Evolutionary conservation across 2,113 vertebrate species (phyloP), one percentile per base, ranked within the genome.

Genomic region (Ia io): DNA sequence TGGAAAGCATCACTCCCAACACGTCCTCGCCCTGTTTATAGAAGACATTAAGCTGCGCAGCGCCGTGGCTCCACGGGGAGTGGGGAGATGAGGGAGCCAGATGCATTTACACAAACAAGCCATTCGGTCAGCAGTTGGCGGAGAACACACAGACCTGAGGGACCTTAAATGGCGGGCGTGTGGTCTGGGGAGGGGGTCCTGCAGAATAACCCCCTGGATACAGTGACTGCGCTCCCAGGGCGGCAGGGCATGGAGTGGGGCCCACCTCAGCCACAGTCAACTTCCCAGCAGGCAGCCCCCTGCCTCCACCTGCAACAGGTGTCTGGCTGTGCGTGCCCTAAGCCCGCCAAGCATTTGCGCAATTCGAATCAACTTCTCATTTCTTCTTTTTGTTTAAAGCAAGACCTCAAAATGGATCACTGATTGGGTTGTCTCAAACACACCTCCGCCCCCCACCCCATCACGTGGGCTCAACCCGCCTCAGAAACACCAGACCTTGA

Each of bases 281-380:
- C 65, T 10, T 71, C 67, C 3, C 25, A 51, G 3, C 23, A 13
- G 28, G 2, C 1, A 17, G n/a, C 3, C 40, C 80, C 12, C 11
- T 42, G 11, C 53, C 42, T 49, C 14, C 0, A 1, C 40, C 40
- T 30, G 95, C 95, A 97, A 97, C 96, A 97, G 94, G 97, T 97
- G 95, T 32, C 90, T 17, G 53, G 37, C 47, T 20, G 71, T 42
- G 93, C 77, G 93, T 53, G 51, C 92, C 77, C 16, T 67, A 53
- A 35, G 32, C 9, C 71, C 9, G 44, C 59, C 8, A 37, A 32
- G 17, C 18, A 59, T 69, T 2, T 61, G 42, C 37, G 47, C n/a
- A 9, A 20, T 47, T 70, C 3, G 17, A 90, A 61, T 6, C 22
- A 10, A 30, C 77, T 23, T 56, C 61, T 56, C 12, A 14, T 37